Conservation (phyloP, 2,888 invertebrate species). For the Heliconius ismenius region DNA sequence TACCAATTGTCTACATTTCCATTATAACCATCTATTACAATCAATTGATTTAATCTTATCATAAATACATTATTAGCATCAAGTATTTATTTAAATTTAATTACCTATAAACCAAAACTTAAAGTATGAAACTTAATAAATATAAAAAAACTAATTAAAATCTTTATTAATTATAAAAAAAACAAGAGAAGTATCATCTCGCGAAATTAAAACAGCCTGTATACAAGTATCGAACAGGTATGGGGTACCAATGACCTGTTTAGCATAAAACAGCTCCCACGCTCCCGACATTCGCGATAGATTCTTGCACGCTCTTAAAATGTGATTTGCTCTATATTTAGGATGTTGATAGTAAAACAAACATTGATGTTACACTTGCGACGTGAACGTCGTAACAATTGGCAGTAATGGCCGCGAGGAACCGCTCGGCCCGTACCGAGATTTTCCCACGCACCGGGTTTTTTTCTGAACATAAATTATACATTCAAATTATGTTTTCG, state of each 20-base stretch:
- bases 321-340: constrained; percentile 82
- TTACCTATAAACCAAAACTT: neutral
- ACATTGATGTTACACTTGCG: constrained; percentile 69
- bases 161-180: constrained; percentile 18
- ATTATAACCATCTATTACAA: neutral
- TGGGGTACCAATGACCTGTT: constrained; percentile 80
- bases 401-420: constrained; percentile 39
- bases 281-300: constrained; percentile 72
- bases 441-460: constrained; percentile 63
- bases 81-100: neutral
- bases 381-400: constrained; percentile 54
- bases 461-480: constrained; percentile 50
- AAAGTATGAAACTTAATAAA: no score
- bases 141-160: neutral
- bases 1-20: neutral
- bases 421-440: constrained; percentile 48
- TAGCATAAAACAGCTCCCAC: constrained; percentile 79
- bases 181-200: constrained; percentile 24
- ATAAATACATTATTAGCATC: neutral
- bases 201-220: constrained; percentile 57
- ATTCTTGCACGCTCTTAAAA: constrained; percentile 78
- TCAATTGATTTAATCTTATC: constrained; percentile 2
- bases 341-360: constrained; percentile 76
- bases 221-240: constrained; percentile 64
- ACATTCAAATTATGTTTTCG: constrained; percentile 44